Conservation (phyloP, 1,140 invertebrate species). For the Euborellia annulipes region DNA sequence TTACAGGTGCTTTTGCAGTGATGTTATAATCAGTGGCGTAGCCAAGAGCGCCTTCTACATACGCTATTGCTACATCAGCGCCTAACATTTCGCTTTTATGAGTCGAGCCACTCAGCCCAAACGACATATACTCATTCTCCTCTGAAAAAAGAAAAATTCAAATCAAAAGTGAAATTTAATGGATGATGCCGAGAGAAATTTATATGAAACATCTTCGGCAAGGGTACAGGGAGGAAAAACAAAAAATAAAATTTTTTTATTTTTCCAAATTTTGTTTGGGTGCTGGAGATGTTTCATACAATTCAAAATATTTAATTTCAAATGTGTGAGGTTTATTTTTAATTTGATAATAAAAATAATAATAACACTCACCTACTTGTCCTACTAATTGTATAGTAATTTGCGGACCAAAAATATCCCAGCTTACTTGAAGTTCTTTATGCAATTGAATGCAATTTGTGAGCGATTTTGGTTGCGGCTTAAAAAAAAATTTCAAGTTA, state of each 20-base stretch:
- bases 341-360: not conserved
- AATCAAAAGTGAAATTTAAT: too few relatives aligned
- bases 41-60: constrained; percentile 52
- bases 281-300: too few relatives aligned
- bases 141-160: constrained; percentile 29
- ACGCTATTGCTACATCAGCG: constrained; percentile 64
- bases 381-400: constrained; percentile 75
- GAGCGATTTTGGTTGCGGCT: constrained; percentile 38
- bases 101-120: constrained; percentile 63
- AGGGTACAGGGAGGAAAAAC: too few relatives aligned
- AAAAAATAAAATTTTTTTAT: too few relatives aligned
- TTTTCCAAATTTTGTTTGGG: too few relatives aligned
- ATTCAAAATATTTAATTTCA: too few relatives aligned
- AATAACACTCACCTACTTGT: constrained; percentile 37
- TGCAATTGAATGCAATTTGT: constrained; percentile 78
- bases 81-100: constrained; percentile 64
- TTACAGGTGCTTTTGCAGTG: constrained; percentile 62
- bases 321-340: not conserved
- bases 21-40: constrained; percentile 72
- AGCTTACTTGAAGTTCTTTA: constrained; percentile 63
- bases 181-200: too few relatives aligned
- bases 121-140: constrained; percentile 70
- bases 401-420: constrained; percentile 81
- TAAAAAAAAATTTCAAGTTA: constrained; percentile 13
- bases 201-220: too few relatives aligned